A percentile compares a stretch with the other conserved stretches of the same genome.
Conservation (phyloP, 2,888 invertebrate species). For the Cordylochernes scorpioides region DNA sequence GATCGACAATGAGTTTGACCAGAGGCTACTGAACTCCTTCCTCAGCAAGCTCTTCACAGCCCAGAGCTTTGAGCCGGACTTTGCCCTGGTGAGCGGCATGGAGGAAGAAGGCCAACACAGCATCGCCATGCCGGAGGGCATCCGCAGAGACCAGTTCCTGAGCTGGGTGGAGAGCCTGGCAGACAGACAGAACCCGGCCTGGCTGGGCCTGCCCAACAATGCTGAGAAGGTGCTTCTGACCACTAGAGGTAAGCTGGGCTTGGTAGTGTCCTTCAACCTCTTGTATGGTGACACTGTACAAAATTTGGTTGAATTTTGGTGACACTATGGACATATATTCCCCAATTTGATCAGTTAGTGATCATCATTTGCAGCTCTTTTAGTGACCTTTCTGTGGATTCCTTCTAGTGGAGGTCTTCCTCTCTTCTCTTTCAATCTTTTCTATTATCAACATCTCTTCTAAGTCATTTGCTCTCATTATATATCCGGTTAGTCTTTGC, state of each 20-base stretch:
- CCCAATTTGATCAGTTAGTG: too few relatives aligned
- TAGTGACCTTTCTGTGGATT: too few relatives aligned
- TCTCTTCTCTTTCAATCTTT: too few relatives aligned
- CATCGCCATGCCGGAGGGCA: constrained; percentile 90
- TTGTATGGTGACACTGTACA: too few relatives aligned
- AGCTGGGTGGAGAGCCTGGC: constrained; percentile 83
- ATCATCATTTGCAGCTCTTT: too few relatives aligned
- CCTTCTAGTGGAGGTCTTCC: too few relatives aligned
- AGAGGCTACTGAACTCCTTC: constrained; percentile 65
- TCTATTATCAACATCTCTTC: too few relatives aligned
- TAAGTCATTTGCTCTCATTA: too few relatives aligned
- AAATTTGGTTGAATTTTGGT: too few relatives aligned
- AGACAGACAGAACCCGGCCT: constrained; percentile 82
- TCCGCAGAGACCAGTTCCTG: constrained; percentile 75
- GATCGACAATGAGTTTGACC: constrained; percentile 96
- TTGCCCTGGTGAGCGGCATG: constrained; percentile 49
- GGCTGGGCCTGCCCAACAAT: constrained; percentile 93
- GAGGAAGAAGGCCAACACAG: constrained; percentile 38
- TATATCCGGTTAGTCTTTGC: too few relatives aligned
- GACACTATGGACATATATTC: too few relatives aligned
- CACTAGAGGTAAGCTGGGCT: constrained; percentile 26
- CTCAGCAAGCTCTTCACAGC: constrained; percentile 79
- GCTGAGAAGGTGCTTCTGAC: constrained; percentile 64
- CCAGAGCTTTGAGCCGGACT: constrained; percentile 80
- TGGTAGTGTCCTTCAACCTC: too few relatives aligned